Evolutionary conservation across 2,113 vertebrate species (phyloP).

Genomic region (Neodontobutis hainanensis): DNA sequence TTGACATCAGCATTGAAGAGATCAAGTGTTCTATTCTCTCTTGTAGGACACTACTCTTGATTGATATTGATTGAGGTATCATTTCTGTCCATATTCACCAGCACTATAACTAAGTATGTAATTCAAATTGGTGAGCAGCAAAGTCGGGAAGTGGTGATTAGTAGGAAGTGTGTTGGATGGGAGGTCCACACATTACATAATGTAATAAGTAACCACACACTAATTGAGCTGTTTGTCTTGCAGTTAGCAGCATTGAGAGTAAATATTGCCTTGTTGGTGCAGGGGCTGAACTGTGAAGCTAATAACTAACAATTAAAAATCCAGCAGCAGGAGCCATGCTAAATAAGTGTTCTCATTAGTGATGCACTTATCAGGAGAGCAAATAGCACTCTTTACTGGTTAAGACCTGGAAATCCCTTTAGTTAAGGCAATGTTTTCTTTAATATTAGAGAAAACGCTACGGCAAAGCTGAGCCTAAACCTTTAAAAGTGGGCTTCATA

Average conservation of each 20-base stretch:
- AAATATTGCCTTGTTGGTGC: conserved; percentile 36
- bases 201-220: conserved; percentile 23
- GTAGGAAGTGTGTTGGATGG: conserved; percentile 21
- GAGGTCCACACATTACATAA: conserved; percentile 16
- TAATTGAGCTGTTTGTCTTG: conserved; percentile 35
- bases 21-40: too few relatives aligned
- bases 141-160: conserved; percentile 20
- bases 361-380: background rate
- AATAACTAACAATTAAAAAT: conserved; percentile 44
- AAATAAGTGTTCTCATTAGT: conserved; percentile 12
- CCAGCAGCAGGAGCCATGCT: background rate
- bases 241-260: conserved; percentile 33
- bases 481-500: too few relatives aligned
- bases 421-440: too few relatives aligned
- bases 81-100: background rate
- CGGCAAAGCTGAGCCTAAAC: too few relatives aligned
- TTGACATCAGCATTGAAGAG: too few relatives aligned
- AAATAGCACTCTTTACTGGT: background rate
- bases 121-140: background rate
- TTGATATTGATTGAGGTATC: background rate
- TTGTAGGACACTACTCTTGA: too few relatives aligned
- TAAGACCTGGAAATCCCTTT: background rate
- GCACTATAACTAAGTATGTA: background rate
- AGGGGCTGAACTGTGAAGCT: conserved; percentile 22
- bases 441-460: too few relatives aligned